Base-by-base conservation (phyloP, 2,113 vertebrate species). In the Strigops habroptila region DNA sequence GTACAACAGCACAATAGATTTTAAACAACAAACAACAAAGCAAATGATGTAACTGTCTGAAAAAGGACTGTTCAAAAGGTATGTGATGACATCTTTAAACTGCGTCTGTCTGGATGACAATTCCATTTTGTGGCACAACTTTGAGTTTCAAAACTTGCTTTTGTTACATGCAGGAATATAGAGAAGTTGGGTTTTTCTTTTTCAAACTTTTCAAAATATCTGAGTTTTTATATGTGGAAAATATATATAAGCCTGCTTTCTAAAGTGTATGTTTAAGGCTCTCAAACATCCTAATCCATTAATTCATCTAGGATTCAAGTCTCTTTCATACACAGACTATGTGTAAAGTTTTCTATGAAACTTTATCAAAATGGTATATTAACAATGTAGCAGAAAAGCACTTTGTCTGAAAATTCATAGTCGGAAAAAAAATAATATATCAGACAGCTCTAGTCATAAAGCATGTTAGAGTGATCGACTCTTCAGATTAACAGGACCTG, bases 201-300 rank as follows among this genome's bases (percentile, higher is more conserved):
- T 74, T 33, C 48, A 64, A 70, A 28, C 10, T 80, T 64, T 79
- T 82, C 17, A 67, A 68, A 43, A 70, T 60, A 4, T 57, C 19
- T 46, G 19, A 57, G 4, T 12, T 67, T 78, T 75, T 48, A 22
- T 37, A 80, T 6, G 1, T 35, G 37, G 8, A 60, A 80, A 80
- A 76, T 76, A 35, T 13, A 49, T 27, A 9, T 41, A 68, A 64
- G 2, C 4, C 7, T 77, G 9, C 4, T 83, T 86, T 53, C 35
- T 18, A 55, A 73, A 69, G 10, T 2, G 0, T 59, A 4, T 41
- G 1, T 68, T 79, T 25, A 67, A 51, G 5, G 5, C 1, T 43
- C 7, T 48, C 7, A 44, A 9, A 23, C 10, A 35, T 53, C 7
- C 18, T 9, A 64, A 22, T 46, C 25, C 28, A 65, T 57, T 67